Evolutionary conservation across 1,140 invertebrate genomes (phyloP), one percentile per base, ranked within the genome.

Genomic region (Patella vulgata): DNA sequence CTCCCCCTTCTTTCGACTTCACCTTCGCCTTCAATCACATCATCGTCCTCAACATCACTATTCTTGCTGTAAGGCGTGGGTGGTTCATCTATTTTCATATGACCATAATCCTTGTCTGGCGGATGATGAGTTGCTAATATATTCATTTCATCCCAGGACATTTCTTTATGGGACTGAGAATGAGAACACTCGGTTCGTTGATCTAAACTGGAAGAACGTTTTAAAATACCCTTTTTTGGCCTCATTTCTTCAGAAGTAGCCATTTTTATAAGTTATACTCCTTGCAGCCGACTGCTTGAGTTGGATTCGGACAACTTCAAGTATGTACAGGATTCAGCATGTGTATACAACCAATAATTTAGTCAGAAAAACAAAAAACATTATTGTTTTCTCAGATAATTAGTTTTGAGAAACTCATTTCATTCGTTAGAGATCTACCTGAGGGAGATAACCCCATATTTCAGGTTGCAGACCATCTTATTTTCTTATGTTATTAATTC

Each of bases 131-230:
- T 99, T 59, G 96, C 95, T 73, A 99, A 88, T 66, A 99, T 99
- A 86, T 99, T 99, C 91, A 98, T 96, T 87, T 99, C 97, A 87
- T 99, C 97, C 88, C 96, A 98, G 88, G 96, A 93, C 83, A 93
- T 95, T 62, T 87, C 74, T 63, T 80, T 74, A 43, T 58, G 64
- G 39, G n/a, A n/a, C 68, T 67, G 54, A 44, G 60, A 66, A 53
- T 44, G 21, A 21, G 46, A 54, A 9, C 14, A 27, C 25, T 25
- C 36, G 28, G 31, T 19, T 28, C 64, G 54, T 46, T 68, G 63
- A 39, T 94, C 92, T 80, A 93, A 93, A 85, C 94, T 96, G 61
- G 93, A 91, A 1, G 93, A 94, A 60, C 92, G 91, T 86, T 96
- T 97, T 57, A 97, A 85, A 79, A 97, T 97, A 68, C 95, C 92